Base-by-base conservation (phyloP, 2,888 invertebrate genomes). In the Epicampocera succincta region DNA sequence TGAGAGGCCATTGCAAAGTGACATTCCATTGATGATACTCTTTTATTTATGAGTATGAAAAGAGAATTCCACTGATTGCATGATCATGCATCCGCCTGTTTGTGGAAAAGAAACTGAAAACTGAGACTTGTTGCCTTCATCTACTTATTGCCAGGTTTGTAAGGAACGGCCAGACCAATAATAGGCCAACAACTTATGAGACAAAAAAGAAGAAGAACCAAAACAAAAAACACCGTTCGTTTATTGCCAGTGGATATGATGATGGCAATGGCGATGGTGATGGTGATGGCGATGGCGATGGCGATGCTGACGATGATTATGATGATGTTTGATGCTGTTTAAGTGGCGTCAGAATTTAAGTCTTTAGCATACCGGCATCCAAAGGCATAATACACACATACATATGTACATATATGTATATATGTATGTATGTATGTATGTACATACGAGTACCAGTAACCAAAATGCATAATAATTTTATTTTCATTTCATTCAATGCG, bases 321-420 rank as follows among this genome's bases (percentile, higher is more conserved):
- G 48, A 29, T 75, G 65, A 15, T 63, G 52, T 52, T 50, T 61
- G 50, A 50, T 63, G 68, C 61, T 63, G 58, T 81, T 81, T 25
- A 68, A 82, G 82, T 82, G 78, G 82, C 82, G 82, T 82, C 82
- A 82, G 74, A 82, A 75, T 78, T 78, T 66, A 78, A 82, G 78
- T 78, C 78, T 82, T 82, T 78, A 78, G 74, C 82, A 82, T 82
- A 82, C 71, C 78, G 78, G 46, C 76, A 58, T 40, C 33, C 33
- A 52, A 63, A 65, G 40, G 12, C 33, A 58, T 46, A 50, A 40
- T 21, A 50, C 33, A 46, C 46, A 63, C n/a, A n/a, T n/a, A n/a
- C n/a, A n/a, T n/a, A n/a, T n/a, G n/a, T n/a, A n/a, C n/a, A n/a
- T n/a, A n/a, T n/a, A n/a, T n/a, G n/a, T n/a, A n/a, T n/a, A n/a